These are phyloP conservation scores for Coleophora deauratella DNA, from an alignment of 2,888 invertebrate species.

Conservation along the genomic window DNA sequence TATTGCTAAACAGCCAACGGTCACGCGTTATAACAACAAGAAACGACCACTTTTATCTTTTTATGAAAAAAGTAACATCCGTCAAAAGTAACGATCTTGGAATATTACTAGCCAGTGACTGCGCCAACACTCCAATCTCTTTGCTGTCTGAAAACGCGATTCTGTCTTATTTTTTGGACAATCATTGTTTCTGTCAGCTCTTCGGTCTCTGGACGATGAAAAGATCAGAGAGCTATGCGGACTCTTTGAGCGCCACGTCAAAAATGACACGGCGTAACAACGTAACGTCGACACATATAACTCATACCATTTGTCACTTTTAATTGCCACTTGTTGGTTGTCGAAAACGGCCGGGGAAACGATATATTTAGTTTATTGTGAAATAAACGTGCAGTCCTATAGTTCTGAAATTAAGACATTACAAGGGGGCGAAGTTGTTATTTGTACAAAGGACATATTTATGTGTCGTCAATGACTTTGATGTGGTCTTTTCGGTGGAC, in stretches of 20 bases:
- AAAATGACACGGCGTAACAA: slow-evolving; percentile 37
- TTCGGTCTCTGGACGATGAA: slow-evolving; percentile 31
- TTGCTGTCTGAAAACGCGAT: slow-evolving; percentile 10
- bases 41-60: slow-evolving; percentile 47
- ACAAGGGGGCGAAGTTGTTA: slow-evolving; percentile 32
- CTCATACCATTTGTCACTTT: slow-evolving; percentile 71
- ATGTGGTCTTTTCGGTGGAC: slow-evolving; percentile 29
- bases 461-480: slow-evolving; percentile 40
- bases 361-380: slow-evolving; percentile 68
- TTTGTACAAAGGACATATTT: slow-evolving; percentile 44
- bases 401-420: slow-evolving; percentile 49
- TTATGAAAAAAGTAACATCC: slow-evolving; percentile 29
- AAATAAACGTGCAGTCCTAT: slow-evolving; percentile 40
- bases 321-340: slow-evolving; percentile 68
- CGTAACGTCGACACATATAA: slow-evolving; percentile 35
- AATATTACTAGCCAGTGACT: slow-evolving; percentile 14
- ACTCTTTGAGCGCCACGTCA: slow-evolving; percentile 40
- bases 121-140: slow-evolving; percentile 31
- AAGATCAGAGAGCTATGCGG: slow-evolving; percentile 43
- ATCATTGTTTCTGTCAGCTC: slow-evolving; percentile 24
- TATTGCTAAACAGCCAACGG: slow-evolving; percentile 35
- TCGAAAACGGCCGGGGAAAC: slow-evolving; percentile 53
- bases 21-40: slow-evolving; percentile 43
- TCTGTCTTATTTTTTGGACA: slow-evolving; percentile 14
- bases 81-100: slow-evolving; percentile 36